Evolutionary conservation across 2,888 invertebrate species (phyloP).

Genomic region (Lepas anatifera): DNA sequence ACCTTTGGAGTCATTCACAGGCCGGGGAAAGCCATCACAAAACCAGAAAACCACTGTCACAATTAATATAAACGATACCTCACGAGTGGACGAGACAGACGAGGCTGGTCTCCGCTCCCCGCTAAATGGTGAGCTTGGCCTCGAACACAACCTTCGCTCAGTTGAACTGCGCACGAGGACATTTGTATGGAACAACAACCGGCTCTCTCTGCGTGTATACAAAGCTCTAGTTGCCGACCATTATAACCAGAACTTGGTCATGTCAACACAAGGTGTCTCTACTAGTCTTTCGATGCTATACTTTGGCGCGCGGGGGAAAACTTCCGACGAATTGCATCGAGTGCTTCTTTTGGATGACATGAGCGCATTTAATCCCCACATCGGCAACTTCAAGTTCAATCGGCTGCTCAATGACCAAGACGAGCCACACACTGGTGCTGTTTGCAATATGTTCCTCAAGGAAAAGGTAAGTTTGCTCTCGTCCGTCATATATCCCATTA

Average conservation of each 20-base stretch:
- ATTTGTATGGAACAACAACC: background rate
- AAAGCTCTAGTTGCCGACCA: slow-evolving; percentile 18
- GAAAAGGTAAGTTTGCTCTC: background rate
- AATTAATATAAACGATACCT: too few relatives aligned
- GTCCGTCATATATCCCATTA: too few relatives aligned
- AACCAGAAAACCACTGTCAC: too few relatives aligned
- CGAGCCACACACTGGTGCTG: background rate
- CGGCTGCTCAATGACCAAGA: background rate
- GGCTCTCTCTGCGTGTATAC: slow-evolving; percentile 18
- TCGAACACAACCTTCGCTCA: background rate
- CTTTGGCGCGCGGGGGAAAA: slow-evolving; percentile 40
- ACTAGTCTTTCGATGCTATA: slow-evolving; percentile 39
- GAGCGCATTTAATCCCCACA: slow-evolving; percentile 79
- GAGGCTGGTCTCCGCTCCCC: background rate
- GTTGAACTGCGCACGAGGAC: background rate
- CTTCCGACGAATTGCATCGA: slow-evolving; percentile 83
- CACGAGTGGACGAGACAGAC: too few relatives aligned
- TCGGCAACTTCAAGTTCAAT: slow-evolving; percentile 33
- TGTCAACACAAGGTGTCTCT: slow-evolving; percentile 41
- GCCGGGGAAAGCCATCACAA: too few relatives aligned
- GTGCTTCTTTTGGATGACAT: slow-evolving; percentile 71
- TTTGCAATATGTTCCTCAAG: background rate
- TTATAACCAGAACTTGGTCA: slow-evolving; percentile 33
- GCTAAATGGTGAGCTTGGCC: background rate
- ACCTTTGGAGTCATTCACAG: too few relatives aligned